Conservation (phyloP, 2,888 invertebrate species). For the Aquatica leii region DNA sequence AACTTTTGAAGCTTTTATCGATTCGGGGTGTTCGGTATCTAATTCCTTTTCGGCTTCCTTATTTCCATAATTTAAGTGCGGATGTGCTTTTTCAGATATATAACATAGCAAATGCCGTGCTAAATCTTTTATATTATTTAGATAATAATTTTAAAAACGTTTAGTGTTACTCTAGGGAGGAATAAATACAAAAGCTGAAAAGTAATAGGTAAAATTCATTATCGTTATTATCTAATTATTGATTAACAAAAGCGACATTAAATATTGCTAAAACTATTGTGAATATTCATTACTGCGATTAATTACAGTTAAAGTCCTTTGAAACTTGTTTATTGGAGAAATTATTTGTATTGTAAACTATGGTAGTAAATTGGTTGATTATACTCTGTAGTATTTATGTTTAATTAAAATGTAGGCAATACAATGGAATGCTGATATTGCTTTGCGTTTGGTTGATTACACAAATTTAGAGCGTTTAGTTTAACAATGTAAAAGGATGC, state of each 20-base stretch:
- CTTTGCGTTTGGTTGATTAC: conserved; percentile 3
- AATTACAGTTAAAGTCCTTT: conserved; percentile 3
- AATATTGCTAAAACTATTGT: neutral
- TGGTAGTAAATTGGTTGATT: neutral
- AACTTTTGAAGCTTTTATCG: conserved; percentile 4
- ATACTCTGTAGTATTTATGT: conserved; percentile 1
- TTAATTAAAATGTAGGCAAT: conserved; percentile 8
- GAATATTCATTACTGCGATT: conserved; percentile 2
- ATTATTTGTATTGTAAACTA: conserved; percentile 13
- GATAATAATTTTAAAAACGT: too few species aligned
- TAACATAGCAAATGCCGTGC: too few species aligned
- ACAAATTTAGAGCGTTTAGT: conserved; percentile 6
- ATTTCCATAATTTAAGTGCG: too few species aligned
- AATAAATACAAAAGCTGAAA: too few species aligned
- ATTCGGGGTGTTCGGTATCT: neutral
- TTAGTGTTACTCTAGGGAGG: too few species aligned
- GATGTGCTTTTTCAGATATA: too few species aligned
- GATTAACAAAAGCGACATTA: too few species aligned
- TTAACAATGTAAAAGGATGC: neutral
- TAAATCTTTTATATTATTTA: too few species aligned
- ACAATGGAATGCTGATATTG: conserved; percentile 6
- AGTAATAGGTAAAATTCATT: too few species aligned
- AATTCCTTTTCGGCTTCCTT: too few species aligned
- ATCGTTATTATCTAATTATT: too few species aligned
- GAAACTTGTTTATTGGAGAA: conserved; percentile 10